Evolutionary conservation across 2,113 vertebrate genomes (phyloP).

Genomic region (Crotalus tigris): DNA sequence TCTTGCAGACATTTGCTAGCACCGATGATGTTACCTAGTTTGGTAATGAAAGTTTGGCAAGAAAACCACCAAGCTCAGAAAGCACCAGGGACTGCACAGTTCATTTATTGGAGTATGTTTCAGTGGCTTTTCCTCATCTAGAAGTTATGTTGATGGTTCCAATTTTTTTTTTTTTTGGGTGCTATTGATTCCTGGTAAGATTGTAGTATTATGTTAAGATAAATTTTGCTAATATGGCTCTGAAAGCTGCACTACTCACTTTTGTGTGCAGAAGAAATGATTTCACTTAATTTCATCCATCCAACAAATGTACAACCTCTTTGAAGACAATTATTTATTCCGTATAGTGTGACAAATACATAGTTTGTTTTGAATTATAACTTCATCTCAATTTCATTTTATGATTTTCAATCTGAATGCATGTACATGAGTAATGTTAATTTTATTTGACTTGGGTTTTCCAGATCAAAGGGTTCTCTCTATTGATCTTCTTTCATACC

Average conservation of each 20-base stretch:
- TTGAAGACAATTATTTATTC: not conserved
- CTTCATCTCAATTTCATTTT: not conserved
- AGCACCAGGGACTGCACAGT: not conserved
- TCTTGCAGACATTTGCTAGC: not conserved
- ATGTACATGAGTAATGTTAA: not conserved
- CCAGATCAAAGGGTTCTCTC: not conserved
- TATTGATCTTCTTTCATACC: not conserved
- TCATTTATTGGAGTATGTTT: not conserved
- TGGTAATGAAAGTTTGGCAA: not conserved
- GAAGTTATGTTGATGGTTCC: not conserved
- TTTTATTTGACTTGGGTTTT: not conserved
- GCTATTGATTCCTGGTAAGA: not conserved
- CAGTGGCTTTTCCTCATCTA: not conserved
- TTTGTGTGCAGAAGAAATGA: not conserved
- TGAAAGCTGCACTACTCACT: not conserved
- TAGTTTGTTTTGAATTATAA: not conserved
- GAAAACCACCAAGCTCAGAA: not conserved
- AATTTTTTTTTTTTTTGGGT: not conserved
- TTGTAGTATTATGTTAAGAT: not conserved
- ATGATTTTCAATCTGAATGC: not conserved
- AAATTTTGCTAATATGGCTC: not conserved
- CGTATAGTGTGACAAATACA: not conserved
- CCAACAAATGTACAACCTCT: not conserved
- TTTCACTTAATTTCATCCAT: not conserved
- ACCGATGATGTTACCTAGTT: not conserved